Evolutionary conservation across 2,797 vertebrate genomes (phyloP).

Genomic region (Crypturellus tataupa): DNA sequence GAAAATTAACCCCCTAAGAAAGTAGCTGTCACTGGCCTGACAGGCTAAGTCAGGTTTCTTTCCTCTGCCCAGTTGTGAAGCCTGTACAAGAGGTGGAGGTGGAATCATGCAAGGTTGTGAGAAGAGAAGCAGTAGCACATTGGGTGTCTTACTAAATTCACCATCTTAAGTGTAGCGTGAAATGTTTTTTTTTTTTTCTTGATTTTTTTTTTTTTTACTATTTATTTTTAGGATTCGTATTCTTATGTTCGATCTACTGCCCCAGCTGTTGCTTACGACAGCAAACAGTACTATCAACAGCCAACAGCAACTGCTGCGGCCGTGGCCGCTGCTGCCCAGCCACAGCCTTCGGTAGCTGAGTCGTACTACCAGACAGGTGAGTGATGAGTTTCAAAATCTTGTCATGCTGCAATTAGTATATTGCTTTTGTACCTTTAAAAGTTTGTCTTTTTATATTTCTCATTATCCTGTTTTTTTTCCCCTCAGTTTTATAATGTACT

Average conservation of each 20-base stretch:
- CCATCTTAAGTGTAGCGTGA: not conserved
- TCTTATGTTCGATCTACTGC: constrained; percentile 96
- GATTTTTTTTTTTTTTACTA: not conserved
- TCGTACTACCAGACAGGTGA: constrained; percentile 97
- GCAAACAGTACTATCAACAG: constrained; percentile 98
- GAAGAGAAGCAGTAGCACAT: not conserved
- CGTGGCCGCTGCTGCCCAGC: constrained; percentile 90
- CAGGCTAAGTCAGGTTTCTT: not conserved
- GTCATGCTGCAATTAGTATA: not conserved
- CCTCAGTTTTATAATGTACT: not conserved
- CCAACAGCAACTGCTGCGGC: constrained; percentile 89
- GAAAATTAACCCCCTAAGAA: not conserved
- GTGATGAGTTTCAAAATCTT: constrained; percentile 1
- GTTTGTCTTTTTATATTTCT: not conserved
- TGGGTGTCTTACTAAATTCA: not conserved
- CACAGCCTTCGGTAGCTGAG: constrained; percentile 94
- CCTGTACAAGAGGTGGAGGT: not conserved
- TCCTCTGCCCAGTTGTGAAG: not conserved
- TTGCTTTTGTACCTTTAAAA: not conserved
- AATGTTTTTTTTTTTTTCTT: not conserved
- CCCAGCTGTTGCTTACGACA: constrained; percentile 94
- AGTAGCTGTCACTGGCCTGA: not conserved
- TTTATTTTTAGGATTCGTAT: constrained; percentile 89
- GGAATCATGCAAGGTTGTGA: not conserved
- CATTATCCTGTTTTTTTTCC: not conserved